Evolutionary conservation across 2,113 vertebrate species (phyloP).

Genomic region (Vombatus ursinus): DNA sequence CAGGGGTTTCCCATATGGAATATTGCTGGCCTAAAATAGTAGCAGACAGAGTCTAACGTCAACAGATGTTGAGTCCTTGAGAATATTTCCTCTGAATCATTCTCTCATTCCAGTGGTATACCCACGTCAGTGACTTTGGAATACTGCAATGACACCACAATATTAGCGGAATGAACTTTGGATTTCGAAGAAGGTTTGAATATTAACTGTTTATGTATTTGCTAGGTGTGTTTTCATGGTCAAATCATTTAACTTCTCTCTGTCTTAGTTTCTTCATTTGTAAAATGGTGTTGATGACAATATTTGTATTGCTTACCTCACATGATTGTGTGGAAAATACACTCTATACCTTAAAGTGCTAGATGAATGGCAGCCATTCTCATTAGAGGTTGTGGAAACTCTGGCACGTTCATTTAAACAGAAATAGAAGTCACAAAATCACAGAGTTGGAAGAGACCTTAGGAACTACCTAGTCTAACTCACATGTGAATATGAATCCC

Average conservation of each 20-base stretch:
- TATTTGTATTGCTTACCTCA: neutral
- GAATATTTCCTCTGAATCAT: neutral
- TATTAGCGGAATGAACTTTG: neutral
- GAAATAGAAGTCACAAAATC: neutral
- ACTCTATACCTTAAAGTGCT: neutral
- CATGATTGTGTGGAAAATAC: neutral
- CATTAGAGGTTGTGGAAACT: neutral
- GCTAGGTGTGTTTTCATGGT: neutral
- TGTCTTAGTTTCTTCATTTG: neutral
- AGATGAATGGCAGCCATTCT: neutral
- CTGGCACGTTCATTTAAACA: neutral
- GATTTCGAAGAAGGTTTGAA: neutral
- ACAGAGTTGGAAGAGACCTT: neutral
- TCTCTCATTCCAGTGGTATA: neutral
- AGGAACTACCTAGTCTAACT: neutral
- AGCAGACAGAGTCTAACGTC: neutral
- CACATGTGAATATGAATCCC: neutral
- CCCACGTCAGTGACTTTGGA: neutral
- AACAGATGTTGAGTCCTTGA: neutral
- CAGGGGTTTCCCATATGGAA: neutral
- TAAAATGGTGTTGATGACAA: neutral
- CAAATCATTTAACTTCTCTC: neutral
- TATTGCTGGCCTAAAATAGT: neutral
- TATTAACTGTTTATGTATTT: neutral
- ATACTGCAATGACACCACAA: neutral